Evolutionary conservation across 2,797 vertebrate genomes (phyloP), one percentile per base, ranked within the genome.

Genomic region (Acrossocheilus fasciatus): DNA sequence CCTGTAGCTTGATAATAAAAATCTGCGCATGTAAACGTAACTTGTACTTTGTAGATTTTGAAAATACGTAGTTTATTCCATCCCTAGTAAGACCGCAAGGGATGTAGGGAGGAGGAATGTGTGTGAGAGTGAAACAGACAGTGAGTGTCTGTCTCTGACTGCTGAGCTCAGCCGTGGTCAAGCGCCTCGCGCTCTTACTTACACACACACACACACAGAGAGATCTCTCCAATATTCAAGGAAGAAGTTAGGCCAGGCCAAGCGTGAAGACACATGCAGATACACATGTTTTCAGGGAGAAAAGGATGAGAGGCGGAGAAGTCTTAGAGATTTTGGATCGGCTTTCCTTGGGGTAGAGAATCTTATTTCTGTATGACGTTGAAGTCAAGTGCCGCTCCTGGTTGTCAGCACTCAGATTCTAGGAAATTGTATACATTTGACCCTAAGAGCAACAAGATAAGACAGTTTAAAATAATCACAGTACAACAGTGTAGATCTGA

Each of bases 221-320:
- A 77, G n/a, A 66, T 18, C 62, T 36, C 50, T 50, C 77, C 62
- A 64, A 74, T 84, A 84, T 84, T 81, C 82, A 88, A 74, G 82
- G 45, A 78, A 86, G 45, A 70, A 52, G 52, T 77, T 79, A n/a
- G 45, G 54, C 36, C 76, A 77, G 81, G 54, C 62, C 76, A 69
- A 87, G 86, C 84, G 12, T 79, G 52, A 83, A 87, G 82, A 87
- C 83, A 86, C 64, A 88, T 70, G 85, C 81, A 83, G 52, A 81
- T 78, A 45, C 73, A 85, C 54, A 86, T 68, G 36, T 57, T 86
- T 64, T 88, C 64, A 80, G 41, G 57, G 66, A 76, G 41, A 45
- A 47, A 30, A 84, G 62, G n/a, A 34, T 11, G 0, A 72, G 20
- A 62, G 50, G 15, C 11, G 20, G 47, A 41, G 68, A 66, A 43